These are phyloP conservation scores for Drosophila tanythrix DNA, from an alignment of 2,888 invertebrate genomes.

Conservation along the genomic window DNA sequence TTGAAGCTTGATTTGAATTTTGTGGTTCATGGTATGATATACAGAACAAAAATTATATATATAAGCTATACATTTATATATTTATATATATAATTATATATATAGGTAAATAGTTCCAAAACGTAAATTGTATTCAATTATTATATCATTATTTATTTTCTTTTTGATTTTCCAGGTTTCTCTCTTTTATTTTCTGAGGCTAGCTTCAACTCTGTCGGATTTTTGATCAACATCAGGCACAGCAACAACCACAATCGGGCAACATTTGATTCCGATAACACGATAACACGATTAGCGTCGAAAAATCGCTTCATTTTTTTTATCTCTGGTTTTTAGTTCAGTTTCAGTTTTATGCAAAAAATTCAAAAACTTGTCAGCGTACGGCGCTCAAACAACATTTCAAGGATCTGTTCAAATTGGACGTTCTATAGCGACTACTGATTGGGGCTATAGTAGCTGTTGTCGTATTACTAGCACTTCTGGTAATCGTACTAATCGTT, in stretches of 20 bases:
- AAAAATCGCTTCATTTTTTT: constrained; percentile 15
- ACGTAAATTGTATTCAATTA: constrained; percentile 32
- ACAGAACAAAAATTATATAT: constrained; percentile 67
- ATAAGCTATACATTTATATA: constrained; percentile 34
- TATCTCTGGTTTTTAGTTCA: constrained; percentile 13
- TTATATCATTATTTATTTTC: constrained; percentile 6
- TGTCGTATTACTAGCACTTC: constrained; percentile 49
- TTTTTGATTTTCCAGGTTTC: constrained; percentile 17
- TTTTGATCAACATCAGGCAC: constrained; percentile 64
- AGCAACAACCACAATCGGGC: constrained; percentile 81
- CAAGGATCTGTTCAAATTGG: constrained; percentile 80
- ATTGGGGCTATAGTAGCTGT: constrained; percentile 64
- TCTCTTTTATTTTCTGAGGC: constrained; percentile 14
- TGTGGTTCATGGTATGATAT: constrained; percentile 76
- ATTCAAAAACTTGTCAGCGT: constrained; percentile 60
- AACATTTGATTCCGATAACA: constrained; percentile 64
- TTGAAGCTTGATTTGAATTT: constrained; percentile 55
- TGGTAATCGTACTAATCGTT: constrained; percentile 26
- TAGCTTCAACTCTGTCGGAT: constrained; percentile 53
- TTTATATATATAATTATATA: constrained; percentile 40
- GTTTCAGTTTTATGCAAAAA: constrained; percentile 71
- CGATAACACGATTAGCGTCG: constrained; percentile 23
- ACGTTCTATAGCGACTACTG: constrained; percentile 58
- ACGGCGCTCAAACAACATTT: constrained; percentile 58
- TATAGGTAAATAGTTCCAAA: constrained; percentile 40